phyloP scores from a whole-genome alignment of 2,797 vertebrate genomes.

The Melopsittacus undulatus region DNA sequence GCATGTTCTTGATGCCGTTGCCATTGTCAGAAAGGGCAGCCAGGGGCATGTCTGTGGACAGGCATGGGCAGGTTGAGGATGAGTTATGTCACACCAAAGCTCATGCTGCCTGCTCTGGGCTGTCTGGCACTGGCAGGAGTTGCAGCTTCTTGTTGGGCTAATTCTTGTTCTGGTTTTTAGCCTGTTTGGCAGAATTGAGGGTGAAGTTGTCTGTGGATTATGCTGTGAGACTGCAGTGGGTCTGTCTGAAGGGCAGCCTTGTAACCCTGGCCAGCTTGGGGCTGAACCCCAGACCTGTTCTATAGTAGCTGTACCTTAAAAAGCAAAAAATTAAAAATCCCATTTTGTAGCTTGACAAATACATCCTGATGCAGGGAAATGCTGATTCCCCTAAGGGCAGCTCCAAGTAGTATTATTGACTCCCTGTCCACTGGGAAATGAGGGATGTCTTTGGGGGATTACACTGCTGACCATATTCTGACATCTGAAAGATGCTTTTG shows the following conservation, averaged over 20 bases:
- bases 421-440: background rate
- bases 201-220: background rate
- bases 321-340: background rate
- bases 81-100: background rate
- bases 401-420: background rate
- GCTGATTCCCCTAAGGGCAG: background rate
- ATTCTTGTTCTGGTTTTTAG: background rate
- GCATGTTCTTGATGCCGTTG: background rate
- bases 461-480: background rate
- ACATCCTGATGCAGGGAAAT: background rate
- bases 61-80: rapidly evolving
- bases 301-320: background rate
- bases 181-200: background rate
- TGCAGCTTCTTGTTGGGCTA: background rate
- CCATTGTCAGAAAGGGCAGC: background rate
- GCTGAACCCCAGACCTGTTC: background rate
- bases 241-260: background rate
- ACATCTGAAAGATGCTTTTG: background rate
- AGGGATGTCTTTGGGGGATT: background rate
- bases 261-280: background rate
- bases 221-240: background rate
- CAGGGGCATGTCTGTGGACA: rapidly evolving
- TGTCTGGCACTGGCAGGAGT: background rate
- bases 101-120: background rate
- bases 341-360: background rate